Base-by-base conservation (phyloP, 2,888 invertebrate genomes). In the Pheosia gnoma region DNA sequence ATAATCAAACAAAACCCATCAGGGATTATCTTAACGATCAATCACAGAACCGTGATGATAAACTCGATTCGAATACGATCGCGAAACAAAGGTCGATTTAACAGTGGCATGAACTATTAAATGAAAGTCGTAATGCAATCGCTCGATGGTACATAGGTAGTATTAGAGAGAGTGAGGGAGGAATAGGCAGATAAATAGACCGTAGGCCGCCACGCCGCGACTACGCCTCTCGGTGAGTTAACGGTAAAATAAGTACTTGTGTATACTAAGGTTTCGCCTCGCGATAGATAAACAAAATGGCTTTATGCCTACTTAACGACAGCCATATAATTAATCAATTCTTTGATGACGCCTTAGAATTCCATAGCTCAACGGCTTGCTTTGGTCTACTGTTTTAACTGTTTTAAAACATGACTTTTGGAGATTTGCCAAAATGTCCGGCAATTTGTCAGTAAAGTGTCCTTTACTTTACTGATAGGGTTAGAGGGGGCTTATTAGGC, bases 81-180 rank as follows among this genome's bases (percentile, higher is more conserved):
- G 62, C 58, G 0, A 51, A 67, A 72, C 75, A 75, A 74, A 72
- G 58, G 59, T 59, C 52, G 36, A 74, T 74, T 72, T 75, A 51
- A 65, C 64, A 66, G 61, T 58, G 72, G 72, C 71, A 55, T 68
- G 39, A 63, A 59, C 45, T 53, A n/a, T n/a, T 3, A 39, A 55
- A 55, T 43, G 4, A 53, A 51, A 62, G 69, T 65, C 43, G 54
- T 54, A 51, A 47, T 37, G 55, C 43, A 53, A 57, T 39, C 38
- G 43, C 38, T 51, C 51, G 25, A 36, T 9, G 37, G 37, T 53
- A 25, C 5, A 3, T 9, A 11, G 11, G 38, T 39, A 55, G 55
- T 55, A n/a, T 39, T 39, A 39, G 39, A 3, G 1, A 2, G 7
- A 25, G 25, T 49, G 25, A 51, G 25, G 25, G 51, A 25, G 51